Evolutionary conservation across 2,113 vertebrate species (phyloP).

Genomic region (Trinectes maculatus): DNA sequence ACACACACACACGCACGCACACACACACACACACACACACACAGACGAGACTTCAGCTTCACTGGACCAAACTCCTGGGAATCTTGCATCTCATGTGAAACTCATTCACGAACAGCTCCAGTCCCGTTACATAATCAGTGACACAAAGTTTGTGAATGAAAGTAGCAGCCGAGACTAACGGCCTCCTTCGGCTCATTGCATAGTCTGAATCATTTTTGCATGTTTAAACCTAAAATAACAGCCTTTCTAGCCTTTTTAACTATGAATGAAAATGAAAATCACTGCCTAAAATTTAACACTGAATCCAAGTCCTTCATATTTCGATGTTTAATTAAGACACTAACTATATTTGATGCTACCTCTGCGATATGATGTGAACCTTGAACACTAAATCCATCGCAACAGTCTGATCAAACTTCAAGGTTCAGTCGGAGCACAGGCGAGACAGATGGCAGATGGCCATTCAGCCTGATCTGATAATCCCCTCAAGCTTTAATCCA

Average conservation of each 20-base stretch:
- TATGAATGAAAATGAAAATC: too few species aligned
- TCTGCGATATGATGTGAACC: constrained; percentile 19
- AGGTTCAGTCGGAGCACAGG: constrained; percentile 34
- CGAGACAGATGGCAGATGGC: constrained; percentile 55
- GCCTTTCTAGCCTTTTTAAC: constrained; percentile 61
- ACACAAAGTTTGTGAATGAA: constrained; percentile 72
- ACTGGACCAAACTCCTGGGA: constrained; percentile 58
- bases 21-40: constrained; percentile 2
- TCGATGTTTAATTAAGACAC: too few species aligned
- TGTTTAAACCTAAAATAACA: constrained; percentile 59
- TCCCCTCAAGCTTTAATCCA: constrained; percentile 56
- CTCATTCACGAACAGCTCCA: constrained; percentile 64
- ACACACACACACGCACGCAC: constrained; percentile 2
- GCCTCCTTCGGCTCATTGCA: constrained; percentile 50
- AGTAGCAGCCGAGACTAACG: constrained; percentile 32
- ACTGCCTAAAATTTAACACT: too few species aligned
- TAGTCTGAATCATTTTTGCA: constrained; percentile 59
- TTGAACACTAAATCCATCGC: constrained; percentile 18
- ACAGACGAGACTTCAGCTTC: constrained; percentile 2
- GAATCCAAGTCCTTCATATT: too few species aligned
- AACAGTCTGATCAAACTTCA: constrained; percentile 38
- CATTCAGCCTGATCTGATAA: constrained; percentile 39
- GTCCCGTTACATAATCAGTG: constrained; percentile 61
- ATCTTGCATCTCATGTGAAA: constrained; percentile 23
- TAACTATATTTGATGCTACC: not conserved